A percentile compares a stretch with the other conserved stretches of the same genome.
Conservation (phyloP, 2,797 vertebrate species). For the Onychomys arenicola region DNA sequence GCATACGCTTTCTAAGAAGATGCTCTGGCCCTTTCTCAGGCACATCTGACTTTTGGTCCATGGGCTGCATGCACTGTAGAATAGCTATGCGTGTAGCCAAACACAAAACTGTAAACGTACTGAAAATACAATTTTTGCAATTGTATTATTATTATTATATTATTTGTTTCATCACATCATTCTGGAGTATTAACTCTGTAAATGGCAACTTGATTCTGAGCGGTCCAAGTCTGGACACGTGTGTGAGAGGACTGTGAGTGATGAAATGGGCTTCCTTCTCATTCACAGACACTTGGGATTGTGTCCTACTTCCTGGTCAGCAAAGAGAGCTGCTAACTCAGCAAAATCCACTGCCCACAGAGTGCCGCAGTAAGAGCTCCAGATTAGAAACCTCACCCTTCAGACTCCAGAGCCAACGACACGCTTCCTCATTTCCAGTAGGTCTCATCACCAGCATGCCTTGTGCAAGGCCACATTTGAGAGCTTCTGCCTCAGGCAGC, state of each 20-base stretch:
- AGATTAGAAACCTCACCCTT: background rate
- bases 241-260: rapidly evolving
- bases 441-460: rapidly evolving
- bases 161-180: background rate
- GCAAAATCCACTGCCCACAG: background rate
- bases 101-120: background rate
- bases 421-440: rapidly evolving
- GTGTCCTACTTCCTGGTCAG: background rate
- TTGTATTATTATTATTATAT: no score
- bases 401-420: background rate
- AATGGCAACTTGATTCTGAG: background rate
- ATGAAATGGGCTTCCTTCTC: background rate
- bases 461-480: background rate
- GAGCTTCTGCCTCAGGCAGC: background rate
- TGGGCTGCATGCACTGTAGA: no score
- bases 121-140: background rate
- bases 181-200: background rate
- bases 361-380: background rate
- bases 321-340: background rate
- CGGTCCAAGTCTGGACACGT: background rate
- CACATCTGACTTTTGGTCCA: background rate
- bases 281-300: background rate
- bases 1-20: background rate
- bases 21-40: background rate
- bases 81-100: background rate